Conservation (phyloP, 1,140 invertebrate species). For the Drosophila lini region DNA sequence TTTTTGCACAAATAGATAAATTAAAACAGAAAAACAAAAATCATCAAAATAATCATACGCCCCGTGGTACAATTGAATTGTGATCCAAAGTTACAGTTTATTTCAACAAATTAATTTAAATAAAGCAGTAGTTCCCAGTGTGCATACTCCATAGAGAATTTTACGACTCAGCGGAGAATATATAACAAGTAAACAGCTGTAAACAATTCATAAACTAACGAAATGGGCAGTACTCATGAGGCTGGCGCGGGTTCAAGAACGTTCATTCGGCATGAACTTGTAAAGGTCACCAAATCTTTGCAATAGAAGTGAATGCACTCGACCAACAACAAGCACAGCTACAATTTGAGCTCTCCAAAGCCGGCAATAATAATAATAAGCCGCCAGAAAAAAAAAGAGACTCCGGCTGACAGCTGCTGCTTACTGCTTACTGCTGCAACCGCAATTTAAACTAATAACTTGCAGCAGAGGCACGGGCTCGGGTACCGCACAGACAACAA, state of each 20-base stretch:
- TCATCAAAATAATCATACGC: neutral
- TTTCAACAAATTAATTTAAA: neutral
- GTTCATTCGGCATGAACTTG: conserved; percentile 74
- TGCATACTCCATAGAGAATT: neutral
- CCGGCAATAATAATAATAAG: conserved; percentile 64
- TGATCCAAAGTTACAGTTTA: neutral
- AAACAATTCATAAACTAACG: conserved; percentile 26
- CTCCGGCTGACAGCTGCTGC: conserved; percentile 46
- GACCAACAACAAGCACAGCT: conserved; percentile 15
- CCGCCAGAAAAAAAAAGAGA: conserved; percentile 22
- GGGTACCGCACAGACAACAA: conserved; percentile 8
- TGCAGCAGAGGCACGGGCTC: conserved; percentile 41
- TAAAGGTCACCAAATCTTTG: conserved; percentile 62
- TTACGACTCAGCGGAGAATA: neutral
- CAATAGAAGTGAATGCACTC: conserved; percentile 76
- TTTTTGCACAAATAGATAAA: neutral
- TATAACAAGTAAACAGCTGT: conserved; percentile 15
- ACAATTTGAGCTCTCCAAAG: conserved; percentile 42
- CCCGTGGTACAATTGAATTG: neutral
- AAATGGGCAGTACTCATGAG: conserved; percentile 14
- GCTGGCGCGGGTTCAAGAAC: conserved; percentile 61
- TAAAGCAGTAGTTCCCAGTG: neutral
- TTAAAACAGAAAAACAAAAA: neutral
- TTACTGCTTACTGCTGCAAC: conserved; percentile 49
- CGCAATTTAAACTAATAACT: conserved; percentile 80